Base-by-base conservation (phyloP, 1,140 invertebrate species). In the Diplogasteroides magnus region DNA sequence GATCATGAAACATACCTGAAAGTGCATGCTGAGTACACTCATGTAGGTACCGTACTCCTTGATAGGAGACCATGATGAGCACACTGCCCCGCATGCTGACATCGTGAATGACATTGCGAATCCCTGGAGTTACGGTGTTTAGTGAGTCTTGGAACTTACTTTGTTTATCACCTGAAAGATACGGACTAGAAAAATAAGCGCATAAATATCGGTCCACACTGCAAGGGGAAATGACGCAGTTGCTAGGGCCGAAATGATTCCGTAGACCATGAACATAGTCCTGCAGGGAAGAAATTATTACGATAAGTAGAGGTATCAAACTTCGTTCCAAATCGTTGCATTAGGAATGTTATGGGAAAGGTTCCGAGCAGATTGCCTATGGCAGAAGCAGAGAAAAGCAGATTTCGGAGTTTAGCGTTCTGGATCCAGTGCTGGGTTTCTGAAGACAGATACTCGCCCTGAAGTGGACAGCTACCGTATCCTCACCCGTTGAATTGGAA, bases 211-310 rank as follows among this genome's bases (percentile, higher is more conserved):
- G 29, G 62, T 29, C 57, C 56, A 37, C 6, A 72, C 79, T 14
- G 75, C 71, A 3, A 81, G 14, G 15, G 79, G 79, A 31, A 75
- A 71, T 2, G 74, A 59, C 1, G 81, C 32, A 26, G 79, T 83
- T 23, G 78, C 57, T 6, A 82, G 31, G 13, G 70, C 79, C 1
- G 81, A 80, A 14, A 79, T 48, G 13, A 75, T n/a, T n/a, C 79
- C 78, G 67, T 83, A 81, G 37, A 37, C 31, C 60, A 23, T 67
- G n/a, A 62, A 66, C n/a, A 25, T 23, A 23, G 59, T 60, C 23
- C n/a, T 60, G 13, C 6, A 60, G 3, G 6, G 3, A 13, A 23
- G 23, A 6, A 11, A 6, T 13, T 6, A 26, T 23, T n/a, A n/a
- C n/a, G 3, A 60, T 11, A 26, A 6, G 3, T 23, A 6, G 28